Evolutionary conservation across 2,113 vertebrate genomes (phyloP).

Genomic region (Aspiorhynchus laticeps): DNA sequence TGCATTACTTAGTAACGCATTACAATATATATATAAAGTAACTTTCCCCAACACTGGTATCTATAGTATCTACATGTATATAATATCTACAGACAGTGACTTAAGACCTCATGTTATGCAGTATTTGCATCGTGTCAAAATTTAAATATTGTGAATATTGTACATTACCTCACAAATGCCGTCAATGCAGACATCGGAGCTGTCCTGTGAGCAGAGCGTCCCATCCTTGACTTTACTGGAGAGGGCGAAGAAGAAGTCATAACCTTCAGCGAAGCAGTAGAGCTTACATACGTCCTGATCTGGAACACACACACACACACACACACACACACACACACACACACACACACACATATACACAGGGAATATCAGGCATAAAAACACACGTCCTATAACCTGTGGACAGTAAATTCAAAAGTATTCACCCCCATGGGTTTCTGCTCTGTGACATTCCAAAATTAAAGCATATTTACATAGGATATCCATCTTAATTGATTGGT

Average conservation of each 20-base stretch:
- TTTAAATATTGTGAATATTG: neutral
- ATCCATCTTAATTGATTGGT: neutral
- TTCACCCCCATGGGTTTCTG: neutral
- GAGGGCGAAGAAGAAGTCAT: conserved; percentile 92
- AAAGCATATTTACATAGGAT: neutral
- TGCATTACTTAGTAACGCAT: too few relatives aligned
- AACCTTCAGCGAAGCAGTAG: conserved; percentile 91
- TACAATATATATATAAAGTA: too few relatives aligned
- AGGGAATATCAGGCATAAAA: neutral
- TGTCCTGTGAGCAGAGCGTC: conserved; percentile 84
- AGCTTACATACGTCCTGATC: conserved; percentile 91
- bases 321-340: neutral
- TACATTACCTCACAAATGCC: conserved; percentile 85
- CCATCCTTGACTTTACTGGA: conserved; percentile 92
- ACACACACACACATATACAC: neutral
- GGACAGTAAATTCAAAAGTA: neutral
- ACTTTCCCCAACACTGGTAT: neutral
- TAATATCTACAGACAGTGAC: neutral
- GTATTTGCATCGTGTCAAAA: neutral
- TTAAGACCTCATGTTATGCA: neutral
- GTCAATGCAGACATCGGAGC: conserved; percentile 85
- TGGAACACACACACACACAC: conserved; percentile 61
- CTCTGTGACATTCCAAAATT: neutral
- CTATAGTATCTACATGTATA: neutral
- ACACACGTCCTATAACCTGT: neutral